These are phyloP conservation scores for Parauchenoglanis punctatus DNA, from an alignment of 2,797 vertebrate species.

Conservation along the genomic window DNA sequence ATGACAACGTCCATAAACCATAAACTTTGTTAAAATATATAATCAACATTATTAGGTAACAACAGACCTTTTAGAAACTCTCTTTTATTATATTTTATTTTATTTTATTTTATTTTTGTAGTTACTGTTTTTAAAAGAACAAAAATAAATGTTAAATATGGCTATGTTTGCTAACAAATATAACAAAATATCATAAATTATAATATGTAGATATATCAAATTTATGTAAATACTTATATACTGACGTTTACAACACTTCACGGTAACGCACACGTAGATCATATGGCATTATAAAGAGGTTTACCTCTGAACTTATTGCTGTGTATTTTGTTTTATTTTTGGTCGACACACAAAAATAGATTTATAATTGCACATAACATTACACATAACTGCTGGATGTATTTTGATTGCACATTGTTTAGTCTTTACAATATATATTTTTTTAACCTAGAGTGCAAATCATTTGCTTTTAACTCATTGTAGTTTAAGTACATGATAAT, in stretches of 20 bases:
- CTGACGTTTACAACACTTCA: background rate
- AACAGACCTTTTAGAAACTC: background rate
- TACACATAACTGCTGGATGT: background rate
- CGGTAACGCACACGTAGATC: background rate
- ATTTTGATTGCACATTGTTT: background rate
- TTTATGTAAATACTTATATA: background rate
- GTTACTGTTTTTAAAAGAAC: background rate
- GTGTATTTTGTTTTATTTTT: background rate
- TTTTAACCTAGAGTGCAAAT: background rate
- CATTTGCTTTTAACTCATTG: background rate
- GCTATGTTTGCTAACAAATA: background rate
- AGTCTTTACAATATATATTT: background rate
- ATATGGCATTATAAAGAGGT: background rate
- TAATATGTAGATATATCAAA: background rate
- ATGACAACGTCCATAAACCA: background rate
- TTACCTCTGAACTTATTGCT: slow-evolving; percentile 29
- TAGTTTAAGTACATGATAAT: background rate
- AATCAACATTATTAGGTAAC: background rate
- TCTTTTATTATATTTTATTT: background rate
- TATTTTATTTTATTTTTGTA: background rate
- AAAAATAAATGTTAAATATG: background rate
- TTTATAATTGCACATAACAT: background rate
- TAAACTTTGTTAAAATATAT: background rate
- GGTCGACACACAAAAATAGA: background rate
- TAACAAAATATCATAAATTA: background rate